A percentile compares a stretch with the other conserved stretches of the same genome.
Evolutionary conservation across 2,888 invertebrate species (phyloP).

Genomic region (Nymphalis c-album): DNA sequence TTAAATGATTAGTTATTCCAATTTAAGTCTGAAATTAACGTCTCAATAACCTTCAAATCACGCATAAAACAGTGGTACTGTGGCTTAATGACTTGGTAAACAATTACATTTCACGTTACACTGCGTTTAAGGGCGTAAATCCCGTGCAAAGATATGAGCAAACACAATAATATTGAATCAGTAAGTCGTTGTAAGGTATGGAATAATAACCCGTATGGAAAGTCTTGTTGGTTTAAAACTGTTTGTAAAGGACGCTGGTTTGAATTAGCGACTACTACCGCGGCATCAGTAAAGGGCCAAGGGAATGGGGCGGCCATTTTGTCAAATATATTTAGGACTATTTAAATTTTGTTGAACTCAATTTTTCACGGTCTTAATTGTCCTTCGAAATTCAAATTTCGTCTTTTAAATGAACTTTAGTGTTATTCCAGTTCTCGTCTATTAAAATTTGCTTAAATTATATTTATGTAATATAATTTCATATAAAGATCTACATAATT

Average conservation of each 20-base stretch:
- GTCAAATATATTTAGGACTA: not conserved
- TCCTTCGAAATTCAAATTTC: too few species aligned
- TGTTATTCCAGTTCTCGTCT: too few species aligned
- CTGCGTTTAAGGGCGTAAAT: slow-evolving; percentile 44
- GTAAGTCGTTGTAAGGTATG: slow-evolving; percentile 9
- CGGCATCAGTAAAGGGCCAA: slow-evolving; percentile 60
- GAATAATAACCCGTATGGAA: slow-evolving; percentile 45
- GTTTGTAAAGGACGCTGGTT: slow-evolving; percentile 68
- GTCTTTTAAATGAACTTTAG: too few species aligned
- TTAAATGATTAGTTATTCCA: not conserved
- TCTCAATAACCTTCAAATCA: slow-evolving; percentile 41
- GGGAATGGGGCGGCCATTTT: slow-evolving; percentile 31
- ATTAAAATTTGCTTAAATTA: too few species aligned
- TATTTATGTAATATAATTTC: too few species aligned
- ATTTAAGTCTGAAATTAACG: slow-evolving; percentile 48
- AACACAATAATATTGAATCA: slow-evolving; percentile 21
- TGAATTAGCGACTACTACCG: slow-evolving; percentile 76
- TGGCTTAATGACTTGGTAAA: slow-evolving; percentile 62
- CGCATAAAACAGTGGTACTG: slow-evolving; percentile 62
- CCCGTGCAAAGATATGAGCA: slow-evolving; percentile 27
- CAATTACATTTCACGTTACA: slow-evolving; percentile 54
- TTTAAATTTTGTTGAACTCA: not conserved
- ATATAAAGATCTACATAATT: too few species aligned
- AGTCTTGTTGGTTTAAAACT: slow-evolving; percentile 60
- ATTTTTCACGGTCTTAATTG: not conserved